A percentile compares a stretch with the other conserved stretches of the same genome.
phyloP scores from a whole-genome alignment of 2,113 vertebrate genomes.

The Xiphias gladius region DNA sequence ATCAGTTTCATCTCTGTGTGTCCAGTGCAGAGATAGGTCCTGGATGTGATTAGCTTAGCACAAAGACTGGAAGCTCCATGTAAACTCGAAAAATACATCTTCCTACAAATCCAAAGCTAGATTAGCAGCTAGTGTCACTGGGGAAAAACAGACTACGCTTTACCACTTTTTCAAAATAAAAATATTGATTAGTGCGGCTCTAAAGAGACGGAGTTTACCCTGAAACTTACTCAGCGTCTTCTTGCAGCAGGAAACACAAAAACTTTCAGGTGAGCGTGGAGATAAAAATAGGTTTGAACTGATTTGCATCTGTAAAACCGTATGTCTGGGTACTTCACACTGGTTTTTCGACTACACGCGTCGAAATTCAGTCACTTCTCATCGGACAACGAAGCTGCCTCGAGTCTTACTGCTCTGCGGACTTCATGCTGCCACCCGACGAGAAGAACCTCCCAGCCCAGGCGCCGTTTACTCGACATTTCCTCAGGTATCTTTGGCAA shows the following conservation, averaged over 20 bases:
- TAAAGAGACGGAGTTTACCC: too few relatives aligned
- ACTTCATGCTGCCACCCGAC: slow-evolving; percentile 10
- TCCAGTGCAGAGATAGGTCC: not conserved
- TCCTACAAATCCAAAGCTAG: not conserved
- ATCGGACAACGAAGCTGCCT: too few relatives aligned
- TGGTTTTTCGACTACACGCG: not conserved
- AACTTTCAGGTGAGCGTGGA: too few relatives aligned
- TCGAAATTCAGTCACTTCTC: not conserved
- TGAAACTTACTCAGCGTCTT: not conserved
- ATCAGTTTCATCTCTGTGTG: not conserved
- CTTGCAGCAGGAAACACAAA: too few relatives aligned
- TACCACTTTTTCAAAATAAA: not conserved
- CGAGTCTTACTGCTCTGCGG: not conserved
- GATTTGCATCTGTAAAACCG: not conserved
- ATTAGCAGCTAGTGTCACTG: too few relatives aligned
- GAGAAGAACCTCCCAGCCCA: slow-evolving; percentile 6
- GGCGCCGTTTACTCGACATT: slow-evolving; percentile 9
- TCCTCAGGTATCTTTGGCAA: slow-evolving; percentile 10
- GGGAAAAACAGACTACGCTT: too few relatives aligned
- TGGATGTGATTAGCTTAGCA: not conserved
- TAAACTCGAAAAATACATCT: not conserved
- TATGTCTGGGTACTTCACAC: not conserved
- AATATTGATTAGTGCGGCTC: not conserved
- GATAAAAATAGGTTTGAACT: not conserved
- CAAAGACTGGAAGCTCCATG: not conserved